Conservation (phyloP, 2,888 invertebrate genomes). For the Synergus laeviventris region DNA sequence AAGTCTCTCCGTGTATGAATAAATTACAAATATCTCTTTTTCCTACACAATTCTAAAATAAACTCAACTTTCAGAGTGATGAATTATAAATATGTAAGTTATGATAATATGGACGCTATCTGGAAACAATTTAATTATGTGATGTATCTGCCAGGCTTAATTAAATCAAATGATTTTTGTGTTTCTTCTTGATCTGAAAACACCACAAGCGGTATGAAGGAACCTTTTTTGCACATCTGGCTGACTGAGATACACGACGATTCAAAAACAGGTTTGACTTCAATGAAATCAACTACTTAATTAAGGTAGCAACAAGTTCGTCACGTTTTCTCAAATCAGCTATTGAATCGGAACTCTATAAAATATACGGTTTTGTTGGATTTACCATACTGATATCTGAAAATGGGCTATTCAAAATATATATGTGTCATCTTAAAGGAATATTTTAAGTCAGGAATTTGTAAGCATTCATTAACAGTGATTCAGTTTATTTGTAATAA, state of each 20-base stretch:
- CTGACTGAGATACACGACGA: constrained; percentile 5
- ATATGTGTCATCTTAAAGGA: neutral
- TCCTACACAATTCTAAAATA: neutral
- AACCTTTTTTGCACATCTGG: constrained; percentile 26
- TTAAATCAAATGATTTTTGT: constrained; percentile 29
- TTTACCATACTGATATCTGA: neutral
- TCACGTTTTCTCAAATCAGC: constrained; percentile 16
- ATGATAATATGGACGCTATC: neutral
- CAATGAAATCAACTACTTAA: constrained; percentile 30
- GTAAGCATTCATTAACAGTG: neutral
- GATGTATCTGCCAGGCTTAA: neutral
- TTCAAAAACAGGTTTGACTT: constrained; percentile 28
- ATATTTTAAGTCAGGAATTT: neutral
- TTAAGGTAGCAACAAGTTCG: constrained; percentile 30
- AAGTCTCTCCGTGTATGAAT: no score
- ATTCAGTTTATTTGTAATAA: neutral
- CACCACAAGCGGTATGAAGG: neutral
- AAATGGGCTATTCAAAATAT: neutral
- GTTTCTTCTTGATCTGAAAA: constrained; percentile 4
- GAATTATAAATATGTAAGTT: neutral
- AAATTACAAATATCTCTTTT: no score
- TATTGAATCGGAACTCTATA: constrained; percentile 1
- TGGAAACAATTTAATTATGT: constrained; percentile 26
- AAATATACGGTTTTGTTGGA: neutral
- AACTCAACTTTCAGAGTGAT: neutral